Percentiles rank a stretch among this genome's conserved stretches.
Conservation (phyloP, 1,140 invertebrate species). For the Aphis gossypii region DNA sequence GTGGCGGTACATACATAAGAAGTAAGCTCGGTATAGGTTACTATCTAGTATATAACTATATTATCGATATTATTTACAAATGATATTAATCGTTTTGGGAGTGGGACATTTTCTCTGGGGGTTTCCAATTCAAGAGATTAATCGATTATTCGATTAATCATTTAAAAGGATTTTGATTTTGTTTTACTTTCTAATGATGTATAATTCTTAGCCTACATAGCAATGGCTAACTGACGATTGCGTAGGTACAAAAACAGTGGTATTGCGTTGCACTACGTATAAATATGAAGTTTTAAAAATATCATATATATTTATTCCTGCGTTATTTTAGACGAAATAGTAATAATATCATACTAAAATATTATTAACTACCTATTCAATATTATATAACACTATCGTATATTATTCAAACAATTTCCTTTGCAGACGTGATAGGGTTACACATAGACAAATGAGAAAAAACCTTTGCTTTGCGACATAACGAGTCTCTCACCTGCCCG, state of each 20-base stretch:
- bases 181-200: constrained; percentile 3
- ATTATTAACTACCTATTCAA: background rate
- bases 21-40: background rate
- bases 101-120: background rate
- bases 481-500: background rate
- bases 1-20: background rate
- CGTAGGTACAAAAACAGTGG: background rate
- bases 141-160: constrained; percentile 17
- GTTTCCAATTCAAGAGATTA: constrained; percentile 3
- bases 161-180: background rate
- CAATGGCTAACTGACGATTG: background rate
- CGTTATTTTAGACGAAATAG: background rate
- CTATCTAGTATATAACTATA: background rate
- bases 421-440: background rate
- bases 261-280: background rate
- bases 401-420: background rate
- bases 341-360: background rate
- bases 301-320: background rate
- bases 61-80: background rate
- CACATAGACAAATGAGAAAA: background rate
- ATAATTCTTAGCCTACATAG: background rate
- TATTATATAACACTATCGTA: background rate
- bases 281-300: background rate
- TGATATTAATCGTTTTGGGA: background rate
- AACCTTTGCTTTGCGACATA: background rate